phyloP scores from a whole-genome alignment of 2,113 vertebrate species.

The Cyanocitta stelleri region DNA sequence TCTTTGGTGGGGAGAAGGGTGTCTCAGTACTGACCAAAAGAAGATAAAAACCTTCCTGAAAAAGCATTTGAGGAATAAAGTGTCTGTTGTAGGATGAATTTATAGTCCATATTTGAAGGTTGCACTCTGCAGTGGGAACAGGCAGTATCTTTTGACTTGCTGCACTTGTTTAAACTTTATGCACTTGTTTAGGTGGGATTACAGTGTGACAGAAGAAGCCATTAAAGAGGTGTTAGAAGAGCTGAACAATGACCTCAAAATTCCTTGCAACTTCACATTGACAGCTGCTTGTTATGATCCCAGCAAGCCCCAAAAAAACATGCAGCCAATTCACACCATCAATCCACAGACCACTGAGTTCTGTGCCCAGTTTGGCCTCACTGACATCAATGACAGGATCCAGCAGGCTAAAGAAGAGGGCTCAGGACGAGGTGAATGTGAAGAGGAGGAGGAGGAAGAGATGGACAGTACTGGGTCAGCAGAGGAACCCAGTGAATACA shows the following conservation, averaged over 20 bases:
- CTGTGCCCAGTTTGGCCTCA: slow-evolving; percentile 87
- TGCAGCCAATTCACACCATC: slow-evolving; percentile 74
- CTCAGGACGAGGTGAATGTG: slow-evolving; percentile 37
- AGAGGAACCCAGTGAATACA: slow-evolving; percentile 89
- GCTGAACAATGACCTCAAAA: slow-evolving; percentile 79
- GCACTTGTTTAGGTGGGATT: slow-evolving; percentile 85
- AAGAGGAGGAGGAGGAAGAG: slow-evolving; percentile 74
- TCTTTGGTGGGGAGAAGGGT: neutral
- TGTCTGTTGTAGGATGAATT: neutral
- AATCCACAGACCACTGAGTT: slow-evolving; percentile 94
- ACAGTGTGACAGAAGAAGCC: slow-evolving; percentile 81
- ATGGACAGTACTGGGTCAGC: slow-evolving; percentile 73
- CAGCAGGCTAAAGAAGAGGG: slow-evolving; percentile 69
- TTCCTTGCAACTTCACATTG: slow-evolving; percentile 88
- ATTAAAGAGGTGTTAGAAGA: slow-evolving; percentile 84
- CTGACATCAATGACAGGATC: slow-evolving; percentile 82
- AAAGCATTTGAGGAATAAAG: neutral
- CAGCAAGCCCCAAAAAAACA: slow-evolving; percentile 70
- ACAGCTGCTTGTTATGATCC: slow-evolving; percentile 83
- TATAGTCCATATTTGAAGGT: neutral
- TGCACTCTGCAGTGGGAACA: neutral
- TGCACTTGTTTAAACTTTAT: neutral
- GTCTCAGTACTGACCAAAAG: neutral
- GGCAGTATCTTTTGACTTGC: neutral
- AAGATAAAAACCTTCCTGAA: neutral